phyloP scores from a whole-genome alignment of 2,797 vertebrate species.

The Oreochromis mossambicus region DNA sequence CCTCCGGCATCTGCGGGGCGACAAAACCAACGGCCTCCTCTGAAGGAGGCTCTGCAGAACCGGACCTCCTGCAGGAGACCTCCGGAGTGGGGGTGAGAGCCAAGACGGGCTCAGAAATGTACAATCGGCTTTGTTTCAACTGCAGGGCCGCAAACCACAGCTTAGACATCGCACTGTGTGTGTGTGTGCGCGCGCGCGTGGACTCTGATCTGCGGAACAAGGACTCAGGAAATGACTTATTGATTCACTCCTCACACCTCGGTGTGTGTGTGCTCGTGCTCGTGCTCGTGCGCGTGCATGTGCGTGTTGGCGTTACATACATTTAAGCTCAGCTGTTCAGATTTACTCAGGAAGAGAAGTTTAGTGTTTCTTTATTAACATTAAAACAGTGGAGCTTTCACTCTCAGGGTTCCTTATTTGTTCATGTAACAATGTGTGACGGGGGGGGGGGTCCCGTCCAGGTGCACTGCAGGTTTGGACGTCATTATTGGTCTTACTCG shows the following conservation, averaged over 20 bases:
- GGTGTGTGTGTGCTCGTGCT: fast-evolving
- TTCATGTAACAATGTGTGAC: not conserved
- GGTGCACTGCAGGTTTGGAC: not conserved
- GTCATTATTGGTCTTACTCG: not conserved
- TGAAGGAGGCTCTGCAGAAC: not conserved
- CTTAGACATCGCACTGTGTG: not conserved
- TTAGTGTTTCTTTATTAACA: not conserved
- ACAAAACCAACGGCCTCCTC: conserved; percentile 22
- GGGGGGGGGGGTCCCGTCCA: no score
- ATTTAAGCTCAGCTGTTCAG: not conserved
- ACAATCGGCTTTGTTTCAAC: not conserved
- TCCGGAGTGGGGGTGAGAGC: not conserved
- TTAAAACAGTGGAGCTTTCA: not conserved
- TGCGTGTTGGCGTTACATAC: not conserved
- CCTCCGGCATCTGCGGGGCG: conserved; percentile 24
- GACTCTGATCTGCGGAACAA: not conserved
- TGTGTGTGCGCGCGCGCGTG: not conserved
- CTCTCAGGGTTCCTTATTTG: not conserved
- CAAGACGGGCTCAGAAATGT: not conserved
- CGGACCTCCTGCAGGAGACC: not conserved
- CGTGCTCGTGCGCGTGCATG: fast-evolving
- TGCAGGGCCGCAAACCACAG: not conserved
- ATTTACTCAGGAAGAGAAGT: not conserved
- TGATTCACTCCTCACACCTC: not conserved
- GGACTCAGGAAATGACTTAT: not conserved